Conservation (phyloP, 2,888 invertebrate genomes). For the Aphidius colemani region DNA sequence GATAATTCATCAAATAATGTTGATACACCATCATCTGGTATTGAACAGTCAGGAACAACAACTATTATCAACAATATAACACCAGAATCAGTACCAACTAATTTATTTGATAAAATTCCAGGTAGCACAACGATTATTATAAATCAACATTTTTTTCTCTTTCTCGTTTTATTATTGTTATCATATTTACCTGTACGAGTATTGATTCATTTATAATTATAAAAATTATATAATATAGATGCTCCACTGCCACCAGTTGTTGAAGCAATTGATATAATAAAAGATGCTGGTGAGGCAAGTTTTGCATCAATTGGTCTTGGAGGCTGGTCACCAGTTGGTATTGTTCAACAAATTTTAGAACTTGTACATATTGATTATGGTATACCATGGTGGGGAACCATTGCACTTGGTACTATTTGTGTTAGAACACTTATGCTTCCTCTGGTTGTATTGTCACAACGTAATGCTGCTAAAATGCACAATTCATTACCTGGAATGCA, state of each 20-base stretch:
- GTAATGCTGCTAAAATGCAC: slow-evolving; percentile 79
- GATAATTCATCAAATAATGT: slow-evolving; percentile 12
- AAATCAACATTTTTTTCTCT: too few relatives aligned
- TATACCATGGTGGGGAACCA: slow-evolving; percentile 93
- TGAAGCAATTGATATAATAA: slow-evolving; percentile 33
- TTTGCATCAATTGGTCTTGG: slow-evolving; percentile 83
- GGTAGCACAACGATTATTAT: slow-evolving; percentile 27
- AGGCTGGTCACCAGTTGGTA: slow-evolving; percentile 78
- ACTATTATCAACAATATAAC: slow-evolving; percentile 32
- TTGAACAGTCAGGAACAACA: slow-evolving; percentile 44
- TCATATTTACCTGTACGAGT: not conserved
- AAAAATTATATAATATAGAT: slow-evolving; percentile 37
- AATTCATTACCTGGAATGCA: slow-evolving; percentile 88
- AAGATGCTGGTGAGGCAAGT: slow-evolving; percentile 71
- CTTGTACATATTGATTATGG: slow-evolving; percentile 78
- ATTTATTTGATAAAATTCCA: slow-evolving; percentile 45
- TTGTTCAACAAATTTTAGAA: slow-evolving; percentile 82
- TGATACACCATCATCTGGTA: not conserved
- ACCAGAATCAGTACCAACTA: slow-evolving; percentile 2
- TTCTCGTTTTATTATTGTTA: not conserved
- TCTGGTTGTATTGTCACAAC: slow-evolving; percentile 80
- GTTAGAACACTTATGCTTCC: slow-evolving; percentile 81
- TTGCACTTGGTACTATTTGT: slow-evolving; percentile 60
- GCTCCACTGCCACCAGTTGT: slow-evolving; percentile 41
- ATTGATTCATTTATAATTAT: slow-evolving; percentile 3